Evolutionary conservation across 2,113 vertebrate species (phyloP).

Genomic region (Hydrochoerus hydrochaeris): DNA sequence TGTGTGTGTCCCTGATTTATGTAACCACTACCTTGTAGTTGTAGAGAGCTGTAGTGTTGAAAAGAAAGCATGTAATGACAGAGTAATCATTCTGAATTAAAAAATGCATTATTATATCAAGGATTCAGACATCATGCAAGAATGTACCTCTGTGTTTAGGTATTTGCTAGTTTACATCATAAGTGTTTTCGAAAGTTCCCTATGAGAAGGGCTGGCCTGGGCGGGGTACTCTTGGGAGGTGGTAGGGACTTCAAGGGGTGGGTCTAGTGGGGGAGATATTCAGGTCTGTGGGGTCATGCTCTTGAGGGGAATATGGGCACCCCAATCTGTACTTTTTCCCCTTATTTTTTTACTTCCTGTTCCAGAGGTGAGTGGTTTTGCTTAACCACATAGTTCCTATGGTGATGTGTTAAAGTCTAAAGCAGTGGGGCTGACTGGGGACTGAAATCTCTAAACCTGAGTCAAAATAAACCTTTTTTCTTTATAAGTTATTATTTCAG

Average conservation of each 20-base stretch:
- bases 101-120: conserved; percentile 95
- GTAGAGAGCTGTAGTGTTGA: conserved; percentile 84
- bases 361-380: background rate
- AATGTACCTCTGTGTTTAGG: conserved; percentile 94
- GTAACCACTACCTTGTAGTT: conserved; percentile 85
- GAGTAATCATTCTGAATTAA: conserved; percentile 93
- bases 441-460: background rate
- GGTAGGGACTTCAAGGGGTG: background rate
- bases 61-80: conserved; percentile 80
- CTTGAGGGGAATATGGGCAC: background rate
- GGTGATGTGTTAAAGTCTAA: background rate
- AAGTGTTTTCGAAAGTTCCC: background rate
- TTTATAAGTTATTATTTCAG: background rate
- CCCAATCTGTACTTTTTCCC: background rate
- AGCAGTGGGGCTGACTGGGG: background rate
- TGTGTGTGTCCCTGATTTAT: conserved; percentile 82
- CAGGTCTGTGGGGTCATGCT: background rate
- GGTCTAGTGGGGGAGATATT: background rate
- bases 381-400: background rate
- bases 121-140: conserved; percentile 96
- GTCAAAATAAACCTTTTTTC: background rate
- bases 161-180: background rate
- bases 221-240: background rate
- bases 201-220: background rate
- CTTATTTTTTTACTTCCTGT: background rate